Evolutionary conservation across 2,888 invertebrate species (phyloP).

Genomic region (Nudaria mundana): DNA sequence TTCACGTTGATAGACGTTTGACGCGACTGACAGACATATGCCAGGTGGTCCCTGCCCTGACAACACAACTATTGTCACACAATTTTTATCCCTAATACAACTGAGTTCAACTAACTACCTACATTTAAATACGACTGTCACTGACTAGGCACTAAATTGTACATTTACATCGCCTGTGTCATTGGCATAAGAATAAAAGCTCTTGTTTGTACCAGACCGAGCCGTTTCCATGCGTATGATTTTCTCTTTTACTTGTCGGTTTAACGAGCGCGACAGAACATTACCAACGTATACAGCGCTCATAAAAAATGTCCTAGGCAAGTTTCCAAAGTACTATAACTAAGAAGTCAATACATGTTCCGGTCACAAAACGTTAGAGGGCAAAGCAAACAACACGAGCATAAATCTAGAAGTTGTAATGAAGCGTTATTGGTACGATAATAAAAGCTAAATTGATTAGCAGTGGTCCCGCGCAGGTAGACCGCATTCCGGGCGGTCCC

Average conservation of each 20-base stretch:
- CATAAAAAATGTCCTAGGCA: constrained; percentile 49
- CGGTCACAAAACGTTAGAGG: constrained; percentile 42
- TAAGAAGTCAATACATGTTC: constrained; percentile 35
- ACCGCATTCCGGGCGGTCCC: constrained; percentile 66
- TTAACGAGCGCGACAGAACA: constrained; percentile 38
- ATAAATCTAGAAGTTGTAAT: constrained; percentile 69
- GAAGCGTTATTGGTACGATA: constrained; percentile 76
- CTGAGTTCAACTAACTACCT: constrained; percentile 13
- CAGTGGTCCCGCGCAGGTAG: constrained; percentile 76
- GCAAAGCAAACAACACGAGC: constrained; percentile 56
- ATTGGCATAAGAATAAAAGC: constrained; percentile 36
- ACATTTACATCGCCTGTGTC: constrained; percentile 39
- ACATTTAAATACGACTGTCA: constrained; percentile 34
- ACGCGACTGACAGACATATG: constrained; percentile 44
- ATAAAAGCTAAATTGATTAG: constrained; percentile 80
- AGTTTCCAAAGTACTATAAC: constrained; percentile 42
- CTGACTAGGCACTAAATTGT: constrained; percentile 23
- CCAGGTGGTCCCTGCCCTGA: constrained; percentile 52
- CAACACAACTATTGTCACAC: constrained; percentile 27
- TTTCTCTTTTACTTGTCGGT: constrained; percentile 39
- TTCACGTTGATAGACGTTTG: constrained; percentile 51
- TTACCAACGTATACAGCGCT: constrained; percentile 32
- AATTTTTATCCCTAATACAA: constrained; percentile 27
- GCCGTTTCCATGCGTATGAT: constrained; percentile 37
- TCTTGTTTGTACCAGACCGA: constrained; percentile 32